Conservation (phyloP, 1,140 invertebrate genomes). For the Eufriesea mexicana region DNA sequence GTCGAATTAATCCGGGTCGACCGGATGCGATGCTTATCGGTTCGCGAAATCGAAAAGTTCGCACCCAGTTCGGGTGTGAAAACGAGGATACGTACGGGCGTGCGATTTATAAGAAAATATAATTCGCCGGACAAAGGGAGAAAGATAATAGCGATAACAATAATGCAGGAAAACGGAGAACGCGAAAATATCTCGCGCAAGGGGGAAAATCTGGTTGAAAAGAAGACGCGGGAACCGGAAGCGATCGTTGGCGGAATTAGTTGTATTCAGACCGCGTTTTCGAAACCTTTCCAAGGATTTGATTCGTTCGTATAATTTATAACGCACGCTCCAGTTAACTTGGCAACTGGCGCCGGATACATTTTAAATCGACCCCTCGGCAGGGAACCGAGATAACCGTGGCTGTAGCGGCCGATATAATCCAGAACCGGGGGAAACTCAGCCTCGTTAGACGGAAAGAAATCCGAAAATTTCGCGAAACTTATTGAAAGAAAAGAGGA, state of each 20-base stretch:
- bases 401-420: constrained; percentile 17
- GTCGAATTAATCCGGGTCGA: not conserved
- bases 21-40: too few relatives aligned
- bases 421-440: constrained; percentile 41
- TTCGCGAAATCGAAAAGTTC: not conserved
- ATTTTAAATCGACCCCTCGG: constrained; percentile 57
- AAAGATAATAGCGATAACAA: not conserved
- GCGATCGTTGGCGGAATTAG: constrained; percentile 49
- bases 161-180: constrained; percentile 10
- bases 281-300: constrained; percentile 46
- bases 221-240: not conserved
- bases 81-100: not conserved
- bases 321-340: constrained; percentile 59
- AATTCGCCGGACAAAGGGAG: not conserved
- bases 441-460: constrained; percentile 41
- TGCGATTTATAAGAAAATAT: not conserved
- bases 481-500: constrained; percentile 52
- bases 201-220: constrained; percentile 18
- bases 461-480: constrained; percentile 56
- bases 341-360: constrained; percentile 58
- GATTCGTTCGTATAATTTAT: constrained; percentile 61
- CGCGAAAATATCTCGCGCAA: constrained; percentile 22
- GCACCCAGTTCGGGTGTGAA: too few relatives aligned
- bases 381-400: constrained; percentile 40
- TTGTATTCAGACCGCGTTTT: constrained; percentile 57